Evolutionary conservation across 2,888 invertebrate genomes (phyloP).

Genomic region (Melinaea marsaeus): DNA sequence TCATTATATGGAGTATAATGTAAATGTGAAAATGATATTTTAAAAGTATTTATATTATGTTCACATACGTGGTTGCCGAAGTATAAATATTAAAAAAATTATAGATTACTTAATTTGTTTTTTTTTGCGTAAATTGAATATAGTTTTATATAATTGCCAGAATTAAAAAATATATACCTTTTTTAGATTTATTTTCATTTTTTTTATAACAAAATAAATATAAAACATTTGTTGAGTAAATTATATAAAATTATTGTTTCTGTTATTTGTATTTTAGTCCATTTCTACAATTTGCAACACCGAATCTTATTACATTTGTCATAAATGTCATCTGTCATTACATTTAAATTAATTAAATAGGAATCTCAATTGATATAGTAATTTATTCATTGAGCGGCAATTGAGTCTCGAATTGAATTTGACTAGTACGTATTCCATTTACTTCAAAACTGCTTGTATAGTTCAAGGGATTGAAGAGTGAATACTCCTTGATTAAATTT

Average conservation of each 20-base stretch:
- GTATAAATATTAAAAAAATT: too few relatives aligned
- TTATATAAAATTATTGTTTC: too few relatives aligned
- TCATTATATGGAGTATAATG: too few relatives aligned
- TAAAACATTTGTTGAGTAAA: too few relatives aligned
- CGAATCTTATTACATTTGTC: slow-evolving; percentile 1
- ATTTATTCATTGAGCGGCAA: slow-evolving; percentile 25
- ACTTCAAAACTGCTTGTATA: background rate
- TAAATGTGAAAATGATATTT: too few relatives aligned
- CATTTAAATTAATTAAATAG: background rate
- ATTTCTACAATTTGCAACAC: background rate
- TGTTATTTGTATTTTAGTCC: too few relatives aligned
- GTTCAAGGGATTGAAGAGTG: slow-evolving; percentile 4
- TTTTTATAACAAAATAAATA: too few relatives aligned
- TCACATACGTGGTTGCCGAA: too few relatives aligned
- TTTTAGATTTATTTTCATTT: too few relatives aligned
- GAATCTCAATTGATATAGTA: slow-evolving; percentile 9
- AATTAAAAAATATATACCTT: too few relatives aligned
- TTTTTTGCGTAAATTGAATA: background rate
- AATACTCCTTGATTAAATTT: slow-evolving; percentile 3
- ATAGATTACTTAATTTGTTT: background rate
- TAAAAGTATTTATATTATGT: too few relatives aligned
- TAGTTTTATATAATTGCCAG: background rate
- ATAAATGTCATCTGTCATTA: slow-evolving; percentile 13
- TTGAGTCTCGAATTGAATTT: slow-evolving; percentile 19
- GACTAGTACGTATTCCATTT: background rate